Evolutionary conservation across 2,888 invertebrate species (phyloP).

Genomic region (Sphinx pinastri): DNA sequence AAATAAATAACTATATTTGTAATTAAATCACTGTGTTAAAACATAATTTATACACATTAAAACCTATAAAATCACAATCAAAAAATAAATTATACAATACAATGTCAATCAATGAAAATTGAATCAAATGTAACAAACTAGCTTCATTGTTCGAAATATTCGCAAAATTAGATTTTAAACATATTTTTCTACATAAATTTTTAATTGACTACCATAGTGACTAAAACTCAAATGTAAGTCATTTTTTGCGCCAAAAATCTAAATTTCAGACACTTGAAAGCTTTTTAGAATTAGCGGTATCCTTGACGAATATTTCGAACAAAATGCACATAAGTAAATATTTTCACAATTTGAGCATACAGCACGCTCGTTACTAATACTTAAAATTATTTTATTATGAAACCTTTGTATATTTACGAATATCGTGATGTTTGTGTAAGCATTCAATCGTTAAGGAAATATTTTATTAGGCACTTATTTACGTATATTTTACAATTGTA

Average conservation of each 20-base stretch:
- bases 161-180: neutral
- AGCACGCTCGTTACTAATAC: slow-evolving; percentile 4
- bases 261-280: neutral
- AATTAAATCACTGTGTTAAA: slow-evolving; percentile 43
- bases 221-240: no score
- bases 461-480: slow-evolving; percentile 2
- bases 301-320: neutral
- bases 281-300: neutral
- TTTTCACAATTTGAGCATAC: slow-evolving; percentile 14
- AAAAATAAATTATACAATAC: slow-evolving; percentile 23
- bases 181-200: no score
- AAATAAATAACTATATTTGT: slow-evolving; percentile 41
- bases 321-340: neutral
- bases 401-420: slow-evolving; percentile 12
- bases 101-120: slow-evolving; percentile 7
- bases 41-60: slow-evolving; percentile 32
- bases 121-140: slow-evolving; percentile 4
- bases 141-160: neutral
- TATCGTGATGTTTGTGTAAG: neutral
- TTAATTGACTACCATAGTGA: no score
- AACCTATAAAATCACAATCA: slow-evolving; percentile 26
- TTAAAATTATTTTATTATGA: slow-evolving; percentile 19
- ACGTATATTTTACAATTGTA: slow-evolving; percentile 1
- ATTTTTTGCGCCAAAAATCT: no score
- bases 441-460: neutral